phyloP scores from a whole-genome alignment of 1,140 invertebrate species.

The Conopomorpha cramerella region DNA sequence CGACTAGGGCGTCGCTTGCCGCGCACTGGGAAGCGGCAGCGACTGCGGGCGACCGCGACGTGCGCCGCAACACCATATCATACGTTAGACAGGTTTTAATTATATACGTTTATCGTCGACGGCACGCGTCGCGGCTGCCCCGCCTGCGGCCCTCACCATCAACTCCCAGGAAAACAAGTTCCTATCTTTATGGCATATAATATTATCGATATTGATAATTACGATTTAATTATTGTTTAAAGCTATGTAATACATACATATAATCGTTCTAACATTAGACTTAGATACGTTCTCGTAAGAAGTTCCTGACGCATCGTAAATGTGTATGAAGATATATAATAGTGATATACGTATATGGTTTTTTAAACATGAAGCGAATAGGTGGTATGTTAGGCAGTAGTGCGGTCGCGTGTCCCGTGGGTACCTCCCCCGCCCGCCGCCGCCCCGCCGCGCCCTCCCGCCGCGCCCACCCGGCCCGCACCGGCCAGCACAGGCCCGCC shows the following conservation, averaged over 20 bases:
- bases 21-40: constrained; percentile 55
- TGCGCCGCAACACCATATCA: constrained; percentile 49
- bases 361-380: constrained; percentile 53
- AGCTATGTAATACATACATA: constrained; percentile 64
- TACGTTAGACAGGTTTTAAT: constrained; percentile 57
- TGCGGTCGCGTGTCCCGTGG: constrained; percentile 48
- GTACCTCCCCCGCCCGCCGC: constrained; percentile 16
- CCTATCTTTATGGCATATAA: constrained; percentile 67
- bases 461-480: background rate
- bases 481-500: background rate
- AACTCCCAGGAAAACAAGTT: constrained; percentile 70
- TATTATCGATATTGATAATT: constrained; percentile 64
- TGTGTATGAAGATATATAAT: constrained; percentile 59
- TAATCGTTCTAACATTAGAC: constrained; percentile 63
- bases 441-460: background rate
- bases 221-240: constrained; percentile 63
- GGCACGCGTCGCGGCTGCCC: constrained; percentile 37
- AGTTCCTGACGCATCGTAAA: constrained; percentile 62
- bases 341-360: constrained; percentile 54
- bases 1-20: constrained; percentile 31
- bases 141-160: constrained; percentile 38
- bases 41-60: constrained; percentile 28
- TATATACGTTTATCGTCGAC: constrained; percentile 53
- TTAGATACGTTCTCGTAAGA: constrained; percentile 63
- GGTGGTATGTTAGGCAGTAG: constrained; percentile 57